phyloP scores from a whole-genome alignment of 2,888 invertebrate species.

The Charanyca ferruginea region DNA sequence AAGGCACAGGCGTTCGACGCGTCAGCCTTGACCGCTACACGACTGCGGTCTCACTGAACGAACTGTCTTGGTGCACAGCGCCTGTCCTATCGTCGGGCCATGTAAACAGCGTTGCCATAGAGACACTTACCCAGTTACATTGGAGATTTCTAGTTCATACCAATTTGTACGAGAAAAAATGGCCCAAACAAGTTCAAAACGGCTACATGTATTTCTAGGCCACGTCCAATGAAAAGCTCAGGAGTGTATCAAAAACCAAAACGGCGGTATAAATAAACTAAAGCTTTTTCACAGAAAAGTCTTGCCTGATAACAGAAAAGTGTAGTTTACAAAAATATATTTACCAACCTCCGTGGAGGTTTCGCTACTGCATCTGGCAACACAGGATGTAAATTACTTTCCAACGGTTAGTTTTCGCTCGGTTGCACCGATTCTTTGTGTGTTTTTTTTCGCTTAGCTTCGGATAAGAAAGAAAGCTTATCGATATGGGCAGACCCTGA shows the following conservation, averaged over 20 bases:
- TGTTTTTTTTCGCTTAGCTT: constrained; percentile 56
- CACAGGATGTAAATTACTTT: constrained; percentile 84
- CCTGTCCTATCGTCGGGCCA: constrained; percentile 78
- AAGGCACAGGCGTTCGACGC: constrained; percentile 75
- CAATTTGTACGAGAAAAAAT: constrained; percentile 47
- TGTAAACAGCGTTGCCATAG: constrained; percentile 76
- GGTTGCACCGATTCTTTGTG: constrained; percentile 85
- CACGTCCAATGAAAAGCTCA: background rate
- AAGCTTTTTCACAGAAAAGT: background rate
- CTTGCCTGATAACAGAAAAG: background rate
- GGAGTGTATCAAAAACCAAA: background rate
- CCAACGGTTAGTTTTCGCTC: constrained; percentile 90
- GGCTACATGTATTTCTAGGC: constrained; percentile 13
- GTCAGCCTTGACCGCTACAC: constrained; percentile 88
- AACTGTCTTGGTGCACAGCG: constrained; percentile 75
- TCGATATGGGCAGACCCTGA: constrained; percentile 59
- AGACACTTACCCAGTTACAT: constrained; percentile 64
- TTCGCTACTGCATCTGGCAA: constrained; percentile 45
- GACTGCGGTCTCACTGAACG: constrained; percentile 86
- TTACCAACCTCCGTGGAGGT: constrained; percentile 25
- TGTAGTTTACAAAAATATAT: background rate
- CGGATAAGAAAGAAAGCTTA: constrained; percentile 76
- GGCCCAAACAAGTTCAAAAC: constrained; percentile 11
- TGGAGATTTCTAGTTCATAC: constrained; percentile 65
- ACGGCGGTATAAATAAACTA: background rate